Conservation (phyloP, 2,888 invertebrate genomes). For the Actias luna region DNA sequence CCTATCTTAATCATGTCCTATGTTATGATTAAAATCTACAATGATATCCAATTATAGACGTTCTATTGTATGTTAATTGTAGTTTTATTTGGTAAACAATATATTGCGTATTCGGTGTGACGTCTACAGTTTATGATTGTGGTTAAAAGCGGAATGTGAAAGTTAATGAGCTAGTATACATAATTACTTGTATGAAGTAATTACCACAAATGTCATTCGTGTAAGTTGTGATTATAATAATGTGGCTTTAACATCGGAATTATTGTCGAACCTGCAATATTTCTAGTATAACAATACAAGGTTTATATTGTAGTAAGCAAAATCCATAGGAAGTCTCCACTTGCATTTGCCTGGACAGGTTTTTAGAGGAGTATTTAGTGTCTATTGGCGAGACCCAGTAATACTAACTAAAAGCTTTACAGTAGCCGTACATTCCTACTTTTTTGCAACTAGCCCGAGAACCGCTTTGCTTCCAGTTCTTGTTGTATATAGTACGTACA, state of each 20-base stretch:
- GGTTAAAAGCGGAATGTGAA: conserved; percentile 8
- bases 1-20: neutral
- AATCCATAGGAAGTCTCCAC: no score
- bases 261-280: neutral
- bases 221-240: neutral
- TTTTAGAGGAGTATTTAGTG: no score
- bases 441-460: no score
- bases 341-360: no score
- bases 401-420: no score
- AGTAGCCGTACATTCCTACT: no score
- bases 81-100: conserved; percentile 23
- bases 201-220: neutral
- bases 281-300: neutral
- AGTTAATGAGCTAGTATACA: neutral
- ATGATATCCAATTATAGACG: conserved; percentile 2
- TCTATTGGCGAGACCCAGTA: no score
- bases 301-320: neutral
- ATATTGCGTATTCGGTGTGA: conserved; percentile 6
- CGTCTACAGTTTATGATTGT: neutral
- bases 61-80: conserved; percentile 21
- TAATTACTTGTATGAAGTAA: neutral
- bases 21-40: conserved; percentile 9
- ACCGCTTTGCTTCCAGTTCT: no score
- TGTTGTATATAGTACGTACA: no score
- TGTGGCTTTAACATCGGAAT: neutral